Base-by-base conservation (phyloP, 2,113 vertebrate species). In the Dipodomys merriami region DNA sequence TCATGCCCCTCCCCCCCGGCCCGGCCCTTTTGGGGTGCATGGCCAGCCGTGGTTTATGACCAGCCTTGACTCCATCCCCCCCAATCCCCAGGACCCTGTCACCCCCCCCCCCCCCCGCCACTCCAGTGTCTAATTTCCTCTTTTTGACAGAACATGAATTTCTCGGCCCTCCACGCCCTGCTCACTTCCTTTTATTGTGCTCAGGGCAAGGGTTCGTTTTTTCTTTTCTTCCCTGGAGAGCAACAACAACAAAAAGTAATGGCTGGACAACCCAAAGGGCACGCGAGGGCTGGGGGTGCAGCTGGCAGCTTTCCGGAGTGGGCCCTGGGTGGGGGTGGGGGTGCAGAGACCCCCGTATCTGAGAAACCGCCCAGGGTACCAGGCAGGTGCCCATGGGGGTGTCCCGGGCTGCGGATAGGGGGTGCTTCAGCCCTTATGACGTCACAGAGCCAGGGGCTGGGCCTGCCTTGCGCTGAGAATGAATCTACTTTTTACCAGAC, bases 131-230 rank as follows among this genome's bases (percentile, higher is more conserved):
- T 78, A 68, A 92, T 94, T 96, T 96, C 93, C 78, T 95, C 67
- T 94, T 91, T 95, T 80, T 92, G 29, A 76, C 33, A 87, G 88
- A 95, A 76, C 88, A 79, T 10, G 53, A 84, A 74, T 95, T 94
- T 94, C 76, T 91, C 33, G 91, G 84, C 73, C 89, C 82, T 60
- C 53, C 53, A 57, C 53, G 15, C 53, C 53, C 77, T 53, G 84
- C 85, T 95, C 53, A 92, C 86, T 97, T 97, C 89, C 91, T 92
- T 92, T 95, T 89, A 95, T 95, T 96, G 90, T 96, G 82, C 88
- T 91, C 94, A 85, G 77, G 39, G 60, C 69, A 33, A 65, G 87
- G 89, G 80, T 46, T 81, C 92, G 83, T 67, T 83, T 79, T 93
- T 91, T 62, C 86, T n/a, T 93, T 86, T 93, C 94, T 79, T 94